These are phyloP conservation scores for Lithophane leautieri DNA, from an alignment of 2,888 invertebrate species.

Conservation along the genomic window DNA sequence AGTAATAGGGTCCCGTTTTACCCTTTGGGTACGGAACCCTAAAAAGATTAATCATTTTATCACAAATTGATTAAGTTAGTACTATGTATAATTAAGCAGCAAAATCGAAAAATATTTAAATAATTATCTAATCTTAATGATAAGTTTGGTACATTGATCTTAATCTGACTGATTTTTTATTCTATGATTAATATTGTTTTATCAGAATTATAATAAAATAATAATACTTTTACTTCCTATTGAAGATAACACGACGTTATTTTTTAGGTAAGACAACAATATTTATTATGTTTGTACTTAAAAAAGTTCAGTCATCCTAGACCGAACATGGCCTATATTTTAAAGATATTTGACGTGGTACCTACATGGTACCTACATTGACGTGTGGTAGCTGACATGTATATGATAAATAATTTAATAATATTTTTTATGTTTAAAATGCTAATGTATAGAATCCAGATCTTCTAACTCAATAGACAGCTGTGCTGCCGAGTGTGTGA, in stretches of 20 bases:
- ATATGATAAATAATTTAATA: too few relatives aligned
- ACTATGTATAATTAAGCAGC: background rate
- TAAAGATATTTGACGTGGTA: too few relatives aligned
- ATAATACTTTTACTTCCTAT: background rate
- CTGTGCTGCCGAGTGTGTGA: too few relatives aligned
- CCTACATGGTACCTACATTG: too few relatives aligned
- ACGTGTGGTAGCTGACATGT: too few relatives aligned
- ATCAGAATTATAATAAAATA: background rate
- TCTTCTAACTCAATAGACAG: too few relatives aligned
- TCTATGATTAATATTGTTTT: background rate
- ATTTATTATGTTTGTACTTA: background rate
- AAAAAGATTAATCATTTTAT: background rate
- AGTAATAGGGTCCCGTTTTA: too few relatives aligned
- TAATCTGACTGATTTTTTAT: background rate
- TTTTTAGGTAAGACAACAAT: background rate
- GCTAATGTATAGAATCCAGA: too few relatives aligned
- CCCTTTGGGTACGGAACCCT: too few relatives aligned
- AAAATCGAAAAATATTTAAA: background rate
- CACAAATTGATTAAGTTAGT: background rate
- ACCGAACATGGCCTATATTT: background rate
- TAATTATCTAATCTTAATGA: conserved; percentile 4
- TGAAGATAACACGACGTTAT: background rate
- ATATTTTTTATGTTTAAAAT: too few relatives aligned
- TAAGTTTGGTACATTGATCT: conserved; percentile 8
- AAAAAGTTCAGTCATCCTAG: background rate